These are phyloP conservation scores for Aphrophora alni DNA, from an alignment of 2,888 invertebrate species.

Conservation along the genomic window DNA sequence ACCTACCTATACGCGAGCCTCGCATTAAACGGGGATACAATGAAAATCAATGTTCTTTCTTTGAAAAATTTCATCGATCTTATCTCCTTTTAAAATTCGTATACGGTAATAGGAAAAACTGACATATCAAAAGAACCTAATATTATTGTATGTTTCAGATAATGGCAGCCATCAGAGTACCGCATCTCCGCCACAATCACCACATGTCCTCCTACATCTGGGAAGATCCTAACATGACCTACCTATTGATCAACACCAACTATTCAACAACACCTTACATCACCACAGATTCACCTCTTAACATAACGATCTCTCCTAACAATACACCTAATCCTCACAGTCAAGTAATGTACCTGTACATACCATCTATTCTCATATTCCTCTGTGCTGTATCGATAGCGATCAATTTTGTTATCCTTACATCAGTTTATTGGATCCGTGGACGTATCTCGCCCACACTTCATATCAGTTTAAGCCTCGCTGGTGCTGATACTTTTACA, in stretches of 20 bases:
- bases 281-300: not conserved
- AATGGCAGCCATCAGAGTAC: not conserved
- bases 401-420: constrained; percentile 63
- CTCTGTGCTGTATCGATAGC: constrained; percentile 62
- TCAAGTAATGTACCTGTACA: not conserved
- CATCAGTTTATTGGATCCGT: constrained; percentile 63
- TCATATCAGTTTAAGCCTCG: constrained; percentile 44
- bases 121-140: too few relatives aligned
- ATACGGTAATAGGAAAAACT: too few relatives aligned
- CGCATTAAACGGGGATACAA: too few relatives aligned
- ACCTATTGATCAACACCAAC: not conserved
- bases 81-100: too few relatives aligned
- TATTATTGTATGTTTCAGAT: not conserved
- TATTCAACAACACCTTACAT: not conserved
- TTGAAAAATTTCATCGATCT: too few relatives aligned
- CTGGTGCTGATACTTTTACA: constrained; percentile 54
- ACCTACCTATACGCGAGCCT: too few relatives aligned
- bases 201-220: not conserved
- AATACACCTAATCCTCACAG: not conserved
- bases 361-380: constrained; percentile 54
- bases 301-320: not conserved
- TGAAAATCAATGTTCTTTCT: too few relatives aligned
- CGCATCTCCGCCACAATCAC: not conserved
- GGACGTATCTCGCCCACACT: constrained; percentile 26
- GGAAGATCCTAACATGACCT: not conserved